phyloP scores from a whole-genome alignment of 1,140 invertebrate species.

The Berghia stephanieae region DNA sequence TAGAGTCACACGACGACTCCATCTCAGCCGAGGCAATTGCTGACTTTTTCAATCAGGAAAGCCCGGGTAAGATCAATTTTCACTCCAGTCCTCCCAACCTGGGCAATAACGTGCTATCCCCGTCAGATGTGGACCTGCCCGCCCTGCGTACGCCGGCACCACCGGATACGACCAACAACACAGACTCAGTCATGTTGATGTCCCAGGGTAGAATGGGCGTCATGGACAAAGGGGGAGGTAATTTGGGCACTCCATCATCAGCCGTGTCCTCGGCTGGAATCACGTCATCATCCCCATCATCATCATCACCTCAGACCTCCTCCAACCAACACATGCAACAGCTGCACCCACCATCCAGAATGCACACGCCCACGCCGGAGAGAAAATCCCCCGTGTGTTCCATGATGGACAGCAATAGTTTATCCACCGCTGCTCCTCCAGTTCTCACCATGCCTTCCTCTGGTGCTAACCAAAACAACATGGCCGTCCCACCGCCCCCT shows the following conservation, averaged over 20 bases:
- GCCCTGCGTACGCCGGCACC: constrained; percentile 24
- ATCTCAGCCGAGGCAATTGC: constrained; percentile 23
- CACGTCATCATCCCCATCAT: no score
- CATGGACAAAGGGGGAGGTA: no score
- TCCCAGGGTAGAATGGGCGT: not conserved
- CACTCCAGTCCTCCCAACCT: constrained; percentile 26
- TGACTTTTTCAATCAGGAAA: constrained; percentile 29
- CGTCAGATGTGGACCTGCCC: constrained; percentile 32
- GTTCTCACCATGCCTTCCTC: constrained; percentile 6
- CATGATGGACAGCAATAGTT: no score
- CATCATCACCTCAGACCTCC: no score
- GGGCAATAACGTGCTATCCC: constrained; percentile 19
- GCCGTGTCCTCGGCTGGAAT: no score
- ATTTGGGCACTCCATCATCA: no score
- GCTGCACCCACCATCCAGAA: not conserved
- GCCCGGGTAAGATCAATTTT: constrained; percentile 27
- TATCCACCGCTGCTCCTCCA: no score
- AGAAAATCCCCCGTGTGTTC: no score
- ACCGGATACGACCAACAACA: constrained; percentile 23
- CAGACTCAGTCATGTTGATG: constrained; percentile 14
- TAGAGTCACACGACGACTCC: constrained; percentile 29
- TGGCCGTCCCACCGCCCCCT: not conserved
- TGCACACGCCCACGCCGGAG: constrained; percentile 20
- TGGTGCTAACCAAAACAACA: not conserved
- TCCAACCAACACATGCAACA: no score